Evolutionary conservation across 1,140 invertebrate species (phyloP), one percentile per base, ranked within the genome.

Genomic region (Spodoptera litura): DNA sequence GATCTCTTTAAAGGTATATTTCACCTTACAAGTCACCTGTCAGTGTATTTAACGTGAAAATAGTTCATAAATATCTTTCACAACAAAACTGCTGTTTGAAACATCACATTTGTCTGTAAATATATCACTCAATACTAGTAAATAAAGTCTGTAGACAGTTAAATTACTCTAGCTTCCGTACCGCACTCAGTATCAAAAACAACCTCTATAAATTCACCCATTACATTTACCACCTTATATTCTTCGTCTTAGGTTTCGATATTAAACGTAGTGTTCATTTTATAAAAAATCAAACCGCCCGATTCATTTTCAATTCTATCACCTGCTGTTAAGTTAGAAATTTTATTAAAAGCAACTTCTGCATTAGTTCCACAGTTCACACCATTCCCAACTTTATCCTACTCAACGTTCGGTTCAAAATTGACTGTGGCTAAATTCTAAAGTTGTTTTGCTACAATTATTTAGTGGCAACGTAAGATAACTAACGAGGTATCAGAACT

Each of bases 401-500:
- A 3, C 61, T 73, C 8, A 27, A 2, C 9, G 55, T 78, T 82
- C 73, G 58, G 83, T 87, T 83, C 15, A 79, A 49, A 74, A 84
- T 86, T 27, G 9, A 53, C 61, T 73, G 75, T 51, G 3, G 5
- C 10, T 8, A 20, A 15, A 74, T 77, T 71, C 68, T 61, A 76
- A 80, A 81, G 59, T 79, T 76, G 31, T 86, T 86, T 78, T 91
- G 91, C 87, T 93, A 93, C 91, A 93, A 91, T 93, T 93, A 93
- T 90, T 91, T 91, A 92, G 88, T 87, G 83, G 87, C 87, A 84
- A 85, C 82, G 81, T 85, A 86, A 91, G 88, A 91, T 93, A 90
- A 91, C 87, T 93, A 91, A 91, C 89, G 89, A 92, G 89, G 89
- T 91, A 92, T 89, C 91, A 90, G 85, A 89, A 85, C 83, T 83